Evolutionary conservation across 2,113 vertebrate species (phyloP).

Genomic region (Ptyas mucosa): DNA sequence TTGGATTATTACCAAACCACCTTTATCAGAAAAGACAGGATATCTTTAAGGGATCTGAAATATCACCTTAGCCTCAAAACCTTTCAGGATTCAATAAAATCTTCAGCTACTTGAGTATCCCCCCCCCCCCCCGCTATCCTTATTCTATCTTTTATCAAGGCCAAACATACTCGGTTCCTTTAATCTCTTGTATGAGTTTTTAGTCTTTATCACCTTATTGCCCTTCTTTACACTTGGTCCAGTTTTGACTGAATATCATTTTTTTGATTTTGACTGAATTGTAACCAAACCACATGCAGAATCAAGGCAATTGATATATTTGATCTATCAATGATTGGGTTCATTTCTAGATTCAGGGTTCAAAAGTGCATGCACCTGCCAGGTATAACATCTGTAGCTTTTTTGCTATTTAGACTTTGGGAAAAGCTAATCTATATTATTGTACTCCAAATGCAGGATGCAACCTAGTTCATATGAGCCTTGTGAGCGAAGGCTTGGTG

Average conservation of each 20-base stretch:
- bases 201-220: not conserved
- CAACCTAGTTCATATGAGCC: constrained; percentile 52
- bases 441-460: constrained; percentile 19
- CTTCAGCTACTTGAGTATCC: not conserved
- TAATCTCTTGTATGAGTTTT: not conserved
- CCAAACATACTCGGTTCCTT: not conserved
- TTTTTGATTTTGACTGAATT: not conserved
- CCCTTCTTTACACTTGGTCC: not conserved
- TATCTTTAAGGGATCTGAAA: not conserved
- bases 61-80: not conserved
- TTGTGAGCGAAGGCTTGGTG: constrained; percentile 34
- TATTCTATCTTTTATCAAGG: not conserved
- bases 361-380: not conserved
- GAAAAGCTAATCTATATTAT: constrained; percentile 36
- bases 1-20: not conserved
- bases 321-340: too few species aligned
- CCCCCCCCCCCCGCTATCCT: not conserved
- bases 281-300: not conserved
- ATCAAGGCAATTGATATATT: not conserved
- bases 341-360: not conserved
- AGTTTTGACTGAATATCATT: not conserved
- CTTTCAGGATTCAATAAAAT: not conserved
- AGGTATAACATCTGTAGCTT: constrained; percentile 13
- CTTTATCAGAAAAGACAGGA: not conserved
- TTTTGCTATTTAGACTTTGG: constrained; percentile 31